phyloP scores from a whole-genome alignment of 2,797 vertebrate genomes.

The Gallinago stenura region DNA sequence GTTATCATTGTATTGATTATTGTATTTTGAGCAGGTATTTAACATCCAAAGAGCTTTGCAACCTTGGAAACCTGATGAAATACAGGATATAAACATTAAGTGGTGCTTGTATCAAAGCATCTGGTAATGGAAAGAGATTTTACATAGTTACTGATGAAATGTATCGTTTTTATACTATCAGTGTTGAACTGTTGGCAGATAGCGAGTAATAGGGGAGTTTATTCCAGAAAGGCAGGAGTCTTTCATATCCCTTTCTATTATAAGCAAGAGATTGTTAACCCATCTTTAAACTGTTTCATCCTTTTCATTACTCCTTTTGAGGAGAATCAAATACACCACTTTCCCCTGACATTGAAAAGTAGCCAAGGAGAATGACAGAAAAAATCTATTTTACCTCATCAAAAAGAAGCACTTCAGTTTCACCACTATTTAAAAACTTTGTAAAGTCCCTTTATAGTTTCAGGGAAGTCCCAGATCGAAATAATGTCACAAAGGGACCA shows the following conservation, averaged over 20 bases:
- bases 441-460: background rate
- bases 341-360: constrained; percentile 9
- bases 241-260: background rate
- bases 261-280: background rate
- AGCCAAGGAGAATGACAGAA: background rate
- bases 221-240: background rate
- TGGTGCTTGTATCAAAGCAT: background rate
- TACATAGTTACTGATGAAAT: background rate
- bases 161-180: background rate
- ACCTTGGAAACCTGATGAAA: constrained; percentile 32
- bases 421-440: background rate
- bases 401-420: background rate
- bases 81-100: background rate
- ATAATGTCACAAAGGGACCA: background rate
- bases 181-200: background rate
- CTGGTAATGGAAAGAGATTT: constrained; percentile 17
- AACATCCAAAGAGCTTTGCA: background rate
- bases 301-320: background rate
- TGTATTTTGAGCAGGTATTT: constrained; percentile 28
- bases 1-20: background rate
- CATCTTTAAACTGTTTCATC: background rate
- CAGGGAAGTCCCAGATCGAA: background rate
- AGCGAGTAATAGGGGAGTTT: background rate
- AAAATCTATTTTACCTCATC: background rate
- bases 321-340: background rate